Conservation (phyloP, 2,888 invertebrate species). For the Rotaria sp. region DNA sequence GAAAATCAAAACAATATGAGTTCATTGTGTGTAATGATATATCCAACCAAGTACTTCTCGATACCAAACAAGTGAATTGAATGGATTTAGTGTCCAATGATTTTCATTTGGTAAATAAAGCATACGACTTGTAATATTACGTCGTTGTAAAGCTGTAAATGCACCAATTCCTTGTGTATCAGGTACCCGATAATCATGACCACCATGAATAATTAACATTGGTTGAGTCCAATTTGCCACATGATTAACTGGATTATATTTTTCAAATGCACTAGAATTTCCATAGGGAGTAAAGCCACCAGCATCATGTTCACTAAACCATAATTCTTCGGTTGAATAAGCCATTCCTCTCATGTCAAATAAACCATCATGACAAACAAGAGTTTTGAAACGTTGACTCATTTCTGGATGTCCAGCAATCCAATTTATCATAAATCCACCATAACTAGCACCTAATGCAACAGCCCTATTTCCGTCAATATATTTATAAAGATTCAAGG, state of each 20-base stretch:
- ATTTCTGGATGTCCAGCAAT: background rate
- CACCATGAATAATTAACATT: constrained; percentile 1
- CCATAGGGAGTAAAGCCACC: background rate
- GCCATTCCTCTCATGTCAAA: background rate
- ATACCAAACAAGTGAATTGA: constrained; percentile 3
- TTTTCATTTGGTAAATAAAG: background rate
- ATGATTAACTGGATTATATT: constrained; percentile 4
- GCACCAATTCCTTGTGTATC: background rate
- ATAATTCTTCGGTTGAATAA: background rate
- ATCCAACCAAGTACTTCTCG: background rate
- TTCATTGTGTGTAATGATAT: background rate
- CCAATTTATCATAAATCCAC: constrained; percentile 11
- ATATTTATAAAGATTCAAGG: background rate
- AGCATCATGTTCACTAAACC: constrained; percentile 12
- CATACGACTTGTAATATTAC: background rate
- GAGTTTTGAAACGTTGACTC: background rate
- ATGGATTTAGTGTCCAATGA: background rate
- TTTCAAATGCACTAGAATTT: background rate
- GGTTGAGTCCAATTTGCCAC: background rate
- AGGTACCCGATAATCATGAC: background rate
- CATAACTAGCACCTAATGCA: constrained; percentile 1
- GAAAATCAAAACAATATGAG: background rate
- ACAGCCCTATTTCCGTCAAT: background rate
- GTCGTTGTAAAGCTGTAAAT: constrained; percentile 19
- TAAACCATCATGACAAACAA: background rate